phyloP scores from a whole-genome alignment of 2,797 vertebrate genomes.

The Betta splendens region DNA sequence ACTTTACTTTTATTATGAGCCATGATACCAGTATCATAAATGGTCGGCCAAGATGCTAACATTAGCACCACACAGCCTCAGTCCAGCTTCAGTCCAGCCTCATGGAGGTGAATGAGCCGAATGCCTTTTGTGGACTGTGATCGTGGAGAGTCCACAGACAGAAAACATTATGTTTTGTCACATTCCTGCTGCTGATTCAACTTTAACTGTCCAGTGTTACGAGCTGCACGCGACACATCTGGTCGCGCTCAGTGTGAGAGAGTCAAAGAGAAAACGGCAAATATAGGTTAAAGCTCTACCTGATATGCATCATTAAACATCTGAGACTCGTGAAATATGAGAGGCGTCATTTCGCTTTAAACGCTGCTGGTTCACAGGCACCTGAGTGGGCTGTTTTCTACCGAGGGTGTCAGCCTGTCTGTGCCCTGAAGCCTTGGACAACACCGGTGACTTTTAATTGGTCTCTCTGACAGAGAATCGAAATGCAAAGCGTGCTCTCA shows the following conservation, averaged over 20 bases:
- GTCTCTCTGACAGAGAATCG: constrained; percentile 63
- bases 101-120: constrained; percentile 38
- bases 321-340: constrained; percentile 38
- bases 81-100: too few relatives aligned
- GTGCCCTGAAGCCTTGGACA: constrained; percentile 63
- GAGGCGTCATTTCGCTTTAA: constrained; percentile 45
- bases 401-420: constrained; percentile 53
- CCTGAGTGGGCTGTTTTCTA: constrained; percentile 49
- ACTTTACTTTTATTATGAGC: too few relatives aligned
- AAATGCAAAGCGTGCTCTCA: constrained; percentile 59
- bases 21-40: too few relatives aligned
- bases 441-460: constrained; percentile 70
- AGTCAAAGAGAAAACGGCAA: constrained; percentile 17
- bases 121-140: constrained; percentile 32
- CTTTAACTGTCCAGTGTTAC: neutral
- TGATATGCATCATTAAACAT: constrained; percentile 21
- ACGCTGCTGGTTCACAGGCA: constrained; percentile 42
- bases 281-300: constrained; percentile 25
- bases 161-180: constrained; percentile 5
- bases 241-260: neutral
- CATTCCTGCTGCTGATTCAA: constrained; percentile 8
- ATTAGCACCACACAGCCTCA: too few relatives aligned
- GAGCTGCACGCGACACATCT: constrained; percentile 21
- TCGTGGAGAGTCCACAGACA: constrained; percentile 9
- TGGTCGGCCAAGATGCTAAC: too few relatives aligned